Evolutionary conservation across 2,113 vertebrate genomes (phyloP).

Genomic region (Chascanopsetta lugubris): DNA sequence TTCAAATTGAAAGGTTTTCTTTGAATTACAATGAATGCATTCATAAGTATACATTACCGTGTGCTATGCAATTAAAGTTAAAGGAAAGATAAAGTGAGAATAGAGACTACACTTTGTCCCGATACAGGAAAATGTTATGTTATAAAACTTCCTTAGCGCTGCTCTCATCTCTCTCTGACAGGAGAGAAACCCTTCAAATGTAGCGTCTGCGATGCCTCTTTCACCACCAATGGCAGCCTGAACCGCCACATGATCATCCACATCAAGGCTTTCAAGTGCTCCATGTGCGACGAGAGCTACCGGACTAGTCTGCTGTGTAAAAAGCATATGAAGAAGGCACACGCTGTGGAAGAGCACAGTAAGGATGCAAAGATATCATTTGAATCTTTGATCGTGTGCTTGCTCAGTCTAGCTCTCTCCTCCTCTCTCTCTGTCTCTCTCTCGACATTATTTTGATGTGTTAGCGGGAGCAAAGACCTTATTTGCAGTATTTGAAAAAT

Average conservation of each 20-base stretch:
- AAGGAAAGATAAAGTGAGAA: neutral
- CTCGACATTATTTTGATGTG: too few species aligned
- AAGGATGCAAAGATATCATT: conserved; percentile 10
- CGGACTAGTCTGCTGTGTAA: conserved; percentile 91
- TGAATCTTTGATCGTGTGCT: too few species aligned
- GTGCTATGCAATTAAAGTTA: neutral
- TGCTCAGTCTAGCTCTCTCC: too few species aligned
- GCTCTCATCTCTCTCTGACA: conserved; percentile 52
- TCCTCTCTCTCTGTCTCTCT: too few species aligned
- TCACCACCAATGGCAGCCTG: conserved; percentile 98
- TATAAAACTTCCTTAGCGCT: neutral
- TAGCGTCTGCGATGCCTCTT: conserved; percentile 88
- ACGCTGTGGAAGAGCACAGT: conserved; percentile 84
- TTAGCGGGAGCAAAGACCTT: too few species aligned
- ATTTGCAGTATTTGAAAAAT: too few species aligned
- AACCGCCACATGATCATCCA: conserved; percentile 96
- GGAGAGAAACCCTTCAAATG: conserved; percentile 96
- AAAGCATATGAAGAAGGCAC: conserved; percentile 94
- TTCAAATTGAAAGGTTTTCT: conserved; percentile 12
- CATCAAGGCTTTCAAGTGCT: conserved; percentile 93
- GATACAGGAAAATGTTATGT: neutral
- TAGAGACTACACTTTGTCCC: neutral
- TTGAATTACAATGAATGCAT: neutral
- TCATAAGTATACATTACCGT: too few species aligned
- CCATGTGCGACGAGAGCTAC: conserved; percentile 92